These are phyloP conservation scores for Homalodisca vitripennis DNA, from an alignment of 1,140 invertebrate species.

Conservation along the genomic window DNA sequence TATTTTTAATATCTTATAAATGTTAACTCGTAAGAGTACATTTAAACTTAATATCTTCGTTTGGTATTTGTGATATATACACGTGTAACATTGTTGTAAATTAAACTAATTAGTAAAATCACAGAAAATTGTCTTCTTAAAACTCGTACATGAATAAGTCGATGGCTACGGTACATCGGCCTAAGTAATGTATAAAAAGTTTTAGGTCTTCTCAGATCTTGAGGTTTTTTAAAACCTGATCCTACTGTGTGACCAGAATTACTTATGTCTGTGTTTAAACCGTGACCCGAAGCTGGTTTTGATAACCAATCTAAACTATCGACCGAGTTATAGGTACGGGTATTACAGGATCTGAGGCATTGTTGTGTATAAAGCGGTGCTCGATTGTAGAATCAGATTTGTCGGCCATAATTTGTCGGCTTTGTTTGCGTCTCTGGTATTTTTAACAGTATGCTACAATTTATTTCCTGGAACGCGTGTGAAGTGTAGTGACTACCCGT, in stretches of 20 bases:
- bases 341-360: background rate
- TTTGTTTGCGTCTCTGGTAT: background rate
- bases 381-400: background rate
- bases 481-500: no score
- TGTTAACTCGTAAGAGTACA: no score
- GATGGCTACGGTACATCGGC: no score
- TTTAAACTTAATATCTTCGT: no score
- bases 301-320: slow-evolving; percentile 22
- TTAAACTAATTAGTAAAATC: background rate
- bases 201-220: background rate
- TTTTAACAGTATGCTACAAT: background rate
- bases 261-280: background rate
- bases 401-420: background rate
- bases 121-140: background rate
- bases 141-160: no score
- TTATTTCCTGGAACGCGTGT: background rate
- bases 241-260: background rate
- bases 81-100: no score
- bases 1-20: no score
- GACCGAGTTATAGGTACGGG: slow-evolving; percentile 4
- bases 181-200: background rate
- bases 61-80: no score
- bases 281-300: background rate
- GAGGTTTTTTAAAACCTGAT: background rate
- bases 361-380: slow-evolving; percentile 15